These are phyloP conservation scores for Okamejei kenojei DNA, from an alignment of 2,797 vertebrate genomes.

Conservation along the genomic window DNA sequence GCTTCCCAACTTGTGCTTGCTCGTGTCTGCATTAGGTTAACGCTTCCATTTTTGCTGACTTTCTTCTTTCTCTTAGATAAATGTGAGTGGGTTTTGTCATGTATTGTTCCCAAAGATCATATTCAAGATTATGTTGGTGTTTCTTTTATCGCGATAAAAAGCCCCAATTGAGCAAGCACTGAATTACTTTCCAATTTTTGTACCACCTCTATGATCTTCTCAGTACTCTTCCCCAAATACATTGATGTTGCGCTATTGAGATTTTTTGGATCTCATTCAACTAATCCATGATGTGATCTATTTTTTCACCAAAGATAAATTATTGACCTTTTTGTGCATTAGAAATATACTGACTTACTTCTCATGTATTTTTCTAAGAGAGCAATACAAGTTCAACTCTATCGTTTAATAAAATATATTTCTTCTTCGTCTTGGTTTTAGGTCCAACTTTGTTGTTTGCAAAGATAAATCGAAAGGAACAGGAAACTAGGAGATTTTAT, in stretches of 20 bases:
- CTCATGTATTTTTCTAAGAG: not conserved
- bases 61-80: no score
- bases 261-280: not conserved
- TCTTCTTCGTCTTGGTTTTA: conserved; percentile 44
- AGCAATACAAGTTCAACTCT: not conserved
- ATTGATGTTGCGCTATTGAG: not conserved
- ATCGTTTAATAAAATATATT: not conserved
- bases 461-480: conserved; percentile 56
- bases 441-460: conserved; percentile 82
- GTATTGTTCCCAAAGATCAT: no score
- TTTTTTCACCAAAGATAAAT: not conserved
- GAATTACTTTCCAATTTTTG: not conserved
- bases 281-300: not conserved
- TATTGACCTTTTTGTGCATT: no score
- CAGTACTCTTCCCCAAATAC: not conserved
- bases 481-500: conserved; percentile 70
- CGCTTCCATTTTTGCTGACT: no score
- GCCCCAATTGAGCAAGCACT: not conserved
- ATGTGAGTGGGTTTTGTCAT: no score
- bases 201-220: not conserved
- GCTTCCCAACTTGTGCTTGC: no score
- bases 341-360: not conserved
- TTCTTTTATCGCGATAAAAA: no score
- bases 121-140: no score
- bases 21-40: no score